Conservation (phyloP, 2,113 vertebrate genomes). For the Canis aureus region DNA sequence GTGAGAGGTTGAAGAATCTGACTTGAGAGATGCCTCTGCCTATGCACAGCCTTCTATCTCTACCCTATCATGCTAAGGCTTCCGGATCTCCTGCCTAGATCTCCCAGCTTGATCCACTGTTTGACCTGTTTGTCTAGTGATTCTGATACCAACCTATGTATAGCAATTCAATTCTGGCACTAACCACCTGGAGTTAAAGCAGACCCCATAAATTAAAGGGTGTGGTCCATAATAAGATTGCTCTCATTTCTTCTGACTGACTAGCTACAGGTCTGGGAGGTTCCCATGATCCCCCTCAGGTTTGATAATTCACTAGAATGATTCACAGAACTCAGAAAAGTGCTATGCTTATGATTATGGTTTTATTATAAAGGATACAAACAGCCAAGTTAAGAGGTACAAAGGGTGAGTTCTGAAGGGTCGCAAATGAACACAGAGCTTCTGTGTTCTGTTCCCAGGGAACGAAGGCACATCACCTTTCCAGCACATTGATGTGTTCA, state of each 20-base stretch:
- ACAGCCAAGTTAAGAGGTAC: background rate
- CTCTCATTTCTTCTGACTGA: background rate
- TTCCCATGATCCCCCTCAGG: background rate
- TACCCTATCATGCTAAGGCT: background rate
- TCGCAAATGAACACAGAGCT: background rate
- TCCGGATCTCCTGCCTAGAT: background rate
- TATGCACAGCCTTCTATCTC: background rate
- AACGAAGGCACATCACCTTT: background rate
- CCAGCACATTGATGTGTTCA: background rate
- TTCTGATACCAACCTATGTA: background rate
- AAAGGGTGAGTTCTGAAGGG: rapidly evolving
- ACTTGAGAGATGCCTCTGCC: background rate
- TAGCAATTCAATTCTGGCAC: background rate
- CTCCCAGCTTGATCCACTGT: background rate
- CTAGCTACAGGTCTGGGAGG: background rate
- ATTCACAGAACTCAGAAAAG: background rate
- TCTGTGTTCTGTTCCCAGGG: background rate
- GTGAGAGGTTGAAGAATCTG: background rate
- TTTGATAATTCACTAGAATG: background rate
- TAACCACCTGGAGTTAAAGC: background rate
- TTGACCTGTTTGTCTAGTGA: background rate
- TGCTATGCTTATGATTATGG: background rate
- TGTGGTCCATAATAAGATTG: background rate
- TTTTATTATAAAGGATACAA: background rate
- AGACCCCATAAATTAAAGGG: background rate